These are phyloP conservation scores for Pygathrix nemaeus DNA, from an alignment of 2,113 vertebrate genomes.

Conservation along the genomic window DNA sequence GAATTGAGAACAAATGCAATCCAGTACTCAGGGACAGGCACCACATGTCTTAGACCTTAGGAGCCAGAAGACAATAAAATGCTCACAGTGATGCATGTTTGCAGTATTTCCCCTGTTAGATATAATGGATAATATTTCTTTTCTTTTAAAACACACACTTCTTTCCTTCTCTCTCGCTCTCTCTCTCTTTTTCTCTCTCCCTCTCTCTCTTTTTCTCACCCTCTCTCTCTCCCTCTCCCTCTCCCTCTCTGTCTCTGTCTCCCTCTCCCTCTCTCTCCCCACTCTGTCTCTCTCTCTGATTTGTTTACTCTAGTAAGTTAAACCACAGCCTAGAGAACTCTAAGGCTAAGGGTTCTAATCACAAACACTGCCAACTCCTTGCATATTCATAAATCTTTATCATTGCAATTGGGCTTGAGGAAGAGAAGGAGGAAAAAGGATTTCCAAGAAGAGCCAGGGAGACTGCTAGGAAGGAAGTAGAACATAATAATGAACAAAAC, in stretches of 20 bases:
- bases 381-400: background rate
- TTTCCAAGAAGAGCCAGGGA: constrained; percentile 13
- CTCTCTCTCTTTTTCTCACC: too few species aligned
- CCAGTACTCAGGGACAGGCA: constrained; percentile 59
- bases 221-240: background rate
- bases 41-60: constrained; percentile 72
- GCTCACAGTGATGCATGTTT: constrained; percentile 61
- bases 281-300: background rate
- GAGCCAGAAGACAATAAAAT: constrained; percentile 75
- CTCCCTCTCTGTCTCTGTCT: too few species aligned
- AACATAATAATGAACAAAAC: background rate
- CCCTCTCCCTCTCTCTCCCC: too few species aligned
- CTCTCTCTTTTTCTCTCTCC: too few species aligned
- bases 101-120: constrained; percentile 57
- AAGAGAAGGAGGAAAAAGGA: background rate
- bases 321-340: background rate
- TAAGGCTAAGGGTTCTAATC: background rate
- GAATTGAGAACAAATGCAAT: constrained; percentile 72
- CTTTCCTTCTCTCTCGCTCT: background rate
- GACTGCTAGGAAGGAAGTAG: background rate
- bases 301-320: constrained; percentile 22
- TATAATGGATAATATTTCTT: constrained; percentile 61
- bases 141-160: constrained; percentile 40
- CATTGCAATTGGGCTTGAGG: background rate
- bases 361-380: background rate